A percentile compares a stretch with the other conserved stretches of the same genome.
These are phyloP conservation scores for Psix sp. DNA, from an alignment of 1,140 invertebrate species.

Conservation along the genomic window DNA sequence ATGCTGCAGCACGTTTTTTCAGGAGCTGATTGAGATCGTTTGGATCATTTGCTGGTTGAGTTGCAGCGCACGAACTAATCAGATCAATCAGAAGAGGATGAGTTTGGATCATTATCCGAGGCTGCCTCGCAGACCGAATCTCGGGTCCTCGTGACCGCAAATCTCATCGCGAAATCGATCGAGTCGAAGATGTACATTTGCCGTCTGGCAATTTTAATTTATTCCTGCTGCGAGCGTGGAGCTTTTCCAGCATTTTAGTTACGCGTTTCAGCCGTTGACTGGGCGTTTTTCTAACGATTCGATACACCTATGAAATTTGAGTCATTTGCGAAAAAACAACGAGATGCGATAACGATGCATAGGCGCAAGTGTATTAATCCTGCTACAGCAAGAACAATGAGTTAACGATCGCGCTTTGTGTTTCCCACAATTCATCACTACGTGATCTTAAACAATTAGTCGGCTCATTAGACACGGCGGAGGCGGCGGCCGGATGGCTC, in stretches of 20 bases:
- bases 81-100: slow-evolving; percentile 75
- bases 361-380: slow-evolving; percentile 35
- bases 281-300: slow-evolving; percentile 21
- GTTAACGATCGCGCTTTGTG: slow-evolving; percentile 44
- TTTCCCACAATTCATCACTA: slow-evolving; percentile 58
- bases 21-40: slow-evolving; percentile 76
- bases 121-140: slow-evolving; percentile 30
- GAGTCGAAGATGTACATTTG: neutral
- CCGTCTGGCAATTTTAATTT: too few species aligned
- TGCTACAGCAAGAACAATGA: slow-evolving; percentile 40
- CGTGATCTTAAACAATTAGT: slow-evolving; percentile 58
- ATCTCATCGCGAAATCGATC: slow-evolving; percentile 67
- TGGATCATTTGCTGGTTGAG: slow-evolving; percentile 73
- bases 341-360: slow-evolving; percentile 45
- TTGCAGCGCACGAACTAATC: slow-evolving; percentile 72
- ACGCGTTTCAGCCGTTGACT: slow-evolving; percentile 7
- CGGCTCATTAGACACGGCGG: slow-evolving; percentile 55
- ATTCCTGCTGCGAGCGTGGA: too few species aligned
- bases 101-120: slow-evolving; percentile 71
- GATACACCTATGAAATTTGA: slow-evolving; percentile 35
- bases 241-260: slow-evolving; percentile 9
- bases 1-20: slow-evolving; percentile 73
- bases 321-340: slow-evolving; percentile 12
- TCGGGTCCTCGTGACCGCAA: slow-evolving; percentile 65
- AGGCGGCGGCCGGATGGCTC: slow-evolving; percentile 46